These are phyloP conservation scores for Alaudala cheleensis DNA, from an alignment of 2,113 vertebrate species.

Conservation along the genomic window DNA sequence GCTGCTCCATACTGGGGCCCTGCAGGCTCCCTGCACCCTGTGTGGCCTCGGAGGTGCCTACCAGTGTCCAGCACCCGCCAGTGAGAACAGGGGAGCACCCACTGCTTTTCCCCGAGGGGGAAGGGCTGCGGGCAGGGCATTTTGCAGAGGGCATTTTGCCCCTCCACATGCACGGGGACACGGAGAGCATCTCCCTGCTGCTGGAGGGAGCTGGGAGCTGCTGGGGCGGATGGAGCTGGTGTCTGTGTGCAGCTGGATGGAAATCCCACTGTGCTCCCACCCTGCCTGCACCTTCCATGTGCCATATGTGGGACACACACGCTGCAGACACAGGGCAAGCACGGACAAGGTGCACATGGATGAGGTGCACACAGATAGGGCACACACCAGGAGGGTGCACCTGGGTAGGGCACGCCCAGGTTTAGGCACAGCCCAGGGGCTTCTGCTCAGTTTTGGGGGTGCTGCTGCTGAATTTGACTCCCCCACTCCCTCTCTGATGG, in stretches of 20 bases:
- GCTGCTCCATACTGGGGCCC: fast-evolving
- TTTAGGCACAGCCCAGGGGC: background rate
- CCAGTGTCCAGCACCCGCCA: background rate
- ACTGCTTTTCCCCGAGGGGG: fast-evolving
- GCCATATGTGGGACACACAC: background rate
- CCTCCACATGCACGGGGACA: fast-evolving
- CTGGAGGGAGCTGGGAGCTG: fast-evolving
- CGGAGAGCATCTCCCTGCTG: fast-evolving
- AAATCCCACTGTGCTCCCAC: fast-evolving
- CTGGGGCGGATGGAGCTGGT: fast-evolving
- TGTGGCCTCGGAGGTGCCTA: fast-evolving
- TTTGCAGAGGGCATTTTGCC: fast-evolving
- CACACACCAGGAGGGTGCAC: background rate
- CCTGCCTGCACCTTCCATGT: fast-evolving
- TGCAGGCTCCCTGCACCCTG: background rate
- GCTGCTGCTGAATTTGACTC: background rate
- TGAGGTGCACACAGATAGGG: background rate
- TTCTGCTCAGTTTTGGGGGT: background rate
- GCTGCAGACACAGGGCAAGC: fast-evolving
- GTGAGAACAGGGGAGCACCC: too few relatives aligned
- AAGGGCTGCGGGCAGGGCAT: fast-evolving
- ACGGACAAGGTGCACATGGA: fast-evolving
- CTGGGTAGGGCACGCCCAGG: fast-evolving
- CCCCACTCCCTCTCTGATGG: fast-evolving
- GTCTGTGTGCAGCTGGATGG: fast-evolving